Conservation (phyloP, 2,888 invertebrate species). For the Cosmorhoe ocellata region DNA sequence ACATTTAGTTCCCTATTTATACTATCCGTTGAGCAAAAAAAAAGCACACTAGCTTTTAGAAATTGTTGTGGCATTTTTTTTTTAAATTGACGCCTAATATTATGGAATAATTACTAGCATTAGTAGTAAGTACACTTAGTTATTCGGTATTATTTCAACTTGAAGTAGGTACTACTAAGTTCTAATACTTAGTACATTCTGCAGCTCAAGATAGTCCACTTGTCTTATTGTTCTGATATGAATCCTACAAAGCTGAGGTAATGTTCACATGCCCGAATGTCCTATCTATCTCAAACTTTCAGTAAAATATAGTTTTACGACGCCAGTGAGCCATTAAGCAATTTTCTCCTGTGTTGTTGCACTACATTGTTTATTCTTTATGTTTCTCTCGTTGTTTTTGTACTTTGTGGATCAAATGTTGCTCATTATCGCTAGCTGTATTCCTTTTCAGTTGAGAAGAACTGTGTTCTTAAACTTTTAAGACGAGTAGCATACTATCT, state of each 20-base stretch:
- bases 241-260: not conserved
- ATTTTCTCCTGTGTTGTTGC: slow-evolving; percentile 39
- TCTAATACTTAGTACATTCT: no score
- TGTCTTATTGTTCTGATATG: not conserved
- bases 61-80: no score
- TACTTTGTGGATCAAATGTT: slow-evolving; percentile 12
- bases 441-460: not conserved
- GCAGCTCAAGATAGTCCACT: not conserved
- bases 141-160: no score
- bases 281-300: slow-evolving; percentile 41
- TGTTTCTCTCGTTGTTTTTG: slow-evolving; percentile 22
- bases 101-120: no score
- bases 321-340: slow-evolving; percentile 64
- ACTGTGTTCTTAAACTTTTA: no score
- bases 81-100: no score
- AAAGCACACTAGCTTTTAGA: no score
- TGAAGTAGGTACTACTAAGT: no score
- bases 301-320: slow-evolving; percentile 73
- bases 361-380: slow-evolving; percentile 38
- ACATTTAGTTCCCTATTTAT: no score
- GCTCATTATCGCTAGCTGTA: not conserved
- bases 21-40: no score
- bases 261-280: not conserved
- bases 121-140: no score
- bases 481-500: no score